Percentiles rank a stretch among this genome's conserved stretches.
phyloP scores from a whole-genome alignment of 2,797 vertebrate species.

The Enoplosus armatus region DNA sequence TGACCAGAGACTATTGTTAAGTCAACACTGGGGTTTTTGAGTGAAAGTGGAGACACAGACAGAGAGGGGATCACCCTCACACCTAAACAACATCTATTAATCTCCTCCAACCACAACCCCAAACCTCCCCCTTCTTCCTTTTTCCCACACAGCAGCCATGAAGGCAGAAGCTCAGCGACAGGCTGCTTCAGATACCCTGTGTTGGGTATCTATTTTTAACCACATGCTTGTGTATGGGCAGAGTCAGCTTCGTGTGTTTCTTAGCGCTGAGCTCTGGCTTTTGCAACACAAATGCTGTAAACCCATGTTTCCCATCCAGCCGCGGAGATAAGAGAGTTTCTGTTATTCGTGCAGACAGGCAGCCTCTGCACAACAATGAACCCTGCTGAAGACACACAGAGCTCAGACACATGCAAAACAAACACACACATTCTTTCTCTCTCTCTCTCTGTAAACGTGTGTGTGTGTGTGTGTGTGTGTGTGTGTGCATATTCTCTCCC shows the following conservation, averaged over 20 bases:
- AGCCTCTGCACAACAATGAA: conserved; percentile 50
- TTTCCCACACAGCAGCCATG: conserved; percentile 45
- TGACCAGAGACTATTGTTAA: neutral
- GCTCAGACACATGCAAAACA: conserved; percentile 42
- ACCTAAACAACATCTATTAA: conserved; percentile 23
- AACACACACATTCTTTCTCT: conserved; percentile 31
- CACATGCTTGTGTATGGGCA: conserved; percentile 28
- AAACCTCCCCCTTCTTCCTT: conserved; percentile 2
- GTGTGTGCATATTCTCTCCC: neutral
- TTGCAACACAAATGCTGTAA: conserved; percentile 56
- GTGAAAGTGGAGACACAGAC: conserved; percentile 7
- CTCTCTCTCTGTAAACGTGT: conserved; percentile 1
- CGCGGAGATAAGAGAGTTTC: conserved; percentile 52
- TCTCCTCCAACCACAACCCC: conserved; percentile 28
- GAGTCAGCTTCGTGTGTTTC: conserved; percentile 43
- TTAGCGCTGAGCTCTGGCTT: conserved; percentile 52
- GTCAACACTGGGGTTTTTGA: neutral
- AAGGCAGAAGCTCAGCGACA: conserved; percentile 46
- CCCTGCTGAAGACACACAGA: conserved; percentile 13
- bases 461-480: neutral
- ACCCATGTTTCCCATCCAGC: conserved; percentile 57
- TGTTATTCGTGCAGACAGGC: conserved; percentile 52
- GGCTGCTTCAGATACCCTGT: conserved; percentile 41
- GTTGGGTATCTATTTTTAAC: conserved; percentile 66
- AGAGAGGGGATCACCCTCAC: conserved; percentile 34